Conservation (phyloP, 2,888 invertebrate species). For the Microplitis manilae region DNA sequence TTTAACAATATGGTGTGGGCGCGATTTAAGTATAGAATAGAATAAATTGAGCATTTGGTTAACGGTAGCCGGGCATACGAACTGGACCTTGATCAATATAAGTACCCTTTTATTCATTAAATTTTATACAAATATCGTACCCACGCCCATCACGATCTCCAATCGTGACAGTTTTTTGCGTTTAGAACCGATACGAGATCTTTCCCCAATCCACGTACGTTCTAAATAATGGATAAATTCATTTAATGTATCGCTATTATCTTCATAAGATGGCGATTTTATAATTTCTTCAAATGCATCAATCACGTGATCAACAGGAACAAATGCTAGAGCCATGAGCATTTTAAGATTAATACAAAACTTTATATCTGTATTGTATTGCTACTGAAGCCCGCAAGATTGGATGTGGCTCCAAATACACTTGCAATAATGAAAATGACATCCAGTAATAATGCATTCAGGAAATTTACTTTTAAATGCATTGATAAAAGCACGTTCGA, state of each 20-base stretch:
- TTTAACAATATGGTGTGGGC: too few species aligned
- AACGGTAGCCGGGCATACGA: too few species aligned
- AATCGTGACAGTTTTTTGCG: too few species aligned
- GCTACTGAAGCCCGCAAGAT: constrained; percentile 29
- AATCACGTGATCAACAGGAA: constrained; percentile 29
- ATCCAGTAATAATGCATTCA: constrained; percentile 2
- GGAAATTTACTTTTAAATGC: constrained; percentile 12
- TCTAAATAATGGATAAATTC: constrained; percentile 24
- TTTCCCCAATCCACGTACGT: constrained; percentile 28
- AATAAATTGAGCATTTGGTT: too few species aligned
- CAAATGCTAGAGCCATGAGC: constrained; percentile 44
- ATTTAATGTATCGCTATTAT: constrained; percentile 4
- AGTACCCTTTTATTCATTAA: too few species aligned
- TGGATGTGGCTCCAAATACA: constrained; percentile 44
- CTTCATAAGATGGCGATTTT: not conserved
- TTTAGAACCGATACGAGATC: not conserved
- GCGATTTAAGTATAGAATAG: too few species aligned
- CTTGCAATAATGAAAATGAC: constrained; percentile 45
- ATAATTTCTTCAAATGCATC: constrained; percentile 20
- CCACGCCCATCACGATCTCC: too few species aligned
- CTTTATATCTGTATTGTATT: constrained; percentile 39
- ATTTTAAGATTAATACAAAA: constrained; percentile 43
- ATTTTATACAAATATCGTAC: too few species aligned
- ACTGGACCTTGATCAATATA: too few species aligned
- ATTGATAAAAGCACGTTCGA: constrained; percentile 17